A percentile compares a stretch with the other conserved stretches of the same genome.
These are phyloP conservation scores for Myzus persicae DNA, from an alignment of 1,140 invertebrate species.

Conservation along the genomic window DNA sequence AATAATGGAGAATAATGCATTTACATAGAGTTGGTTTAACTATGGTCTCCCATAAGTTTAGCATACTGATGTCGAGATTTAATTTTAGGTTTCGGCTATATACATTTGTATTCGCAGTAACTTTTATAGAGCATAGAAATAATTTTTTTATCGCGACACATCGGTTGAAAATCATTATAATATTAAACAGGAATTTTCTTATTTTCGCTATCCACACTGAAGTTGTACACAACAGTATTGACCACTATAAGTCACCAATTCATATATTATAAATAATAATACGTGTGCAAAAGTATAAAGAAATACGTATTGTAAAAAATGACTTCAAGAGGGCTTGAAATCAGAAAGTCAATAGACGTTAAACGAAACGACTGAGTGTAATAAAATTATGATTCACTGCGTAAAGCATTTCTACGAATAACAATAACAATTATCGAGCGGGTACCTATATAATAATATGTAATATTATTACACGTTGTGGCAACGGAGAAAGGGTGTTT, in stretches of 20 bases:
- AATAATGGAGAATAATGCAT: no score
- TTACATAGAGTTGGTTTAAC: no score
- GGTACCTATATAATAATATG: not conserved
- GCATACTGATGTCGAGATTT: no score
- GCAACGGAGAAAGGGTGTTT: not conserved
- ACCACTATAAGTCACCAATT: not conserved
- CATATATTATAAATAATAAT: not conserved
- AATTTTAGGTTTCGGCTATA: no score
- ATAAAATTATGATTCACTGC: not conserved
- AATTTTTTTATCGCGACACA: no score
- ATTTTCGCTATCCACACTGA: no score
- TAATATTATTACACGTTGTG: not conserved
- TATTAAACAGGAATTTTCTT: no score
- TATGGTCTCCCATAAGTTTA: no score
- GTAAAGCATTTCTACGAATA: constrained; percentile 8
- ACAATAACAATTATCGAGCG: not conserved
- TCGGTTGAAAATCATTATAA: no score
- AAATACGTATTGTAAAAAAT: not conserved
- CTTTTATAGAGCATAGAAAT: no score
- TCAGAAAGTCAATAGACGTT: not conserved
- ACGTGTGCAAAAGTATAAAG: not conserved
- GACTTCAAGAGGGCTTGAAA: not conserved
- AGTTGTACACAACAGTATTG: not conserved
- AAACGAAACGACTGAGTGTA: not conserved
- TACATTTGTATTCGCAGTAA: no score